These are phyloP conservation scores for Pionites leucogaster DNA, from an alignment of 2,113 vertebrate genomes.

Conservation along the genomic window DNA sequence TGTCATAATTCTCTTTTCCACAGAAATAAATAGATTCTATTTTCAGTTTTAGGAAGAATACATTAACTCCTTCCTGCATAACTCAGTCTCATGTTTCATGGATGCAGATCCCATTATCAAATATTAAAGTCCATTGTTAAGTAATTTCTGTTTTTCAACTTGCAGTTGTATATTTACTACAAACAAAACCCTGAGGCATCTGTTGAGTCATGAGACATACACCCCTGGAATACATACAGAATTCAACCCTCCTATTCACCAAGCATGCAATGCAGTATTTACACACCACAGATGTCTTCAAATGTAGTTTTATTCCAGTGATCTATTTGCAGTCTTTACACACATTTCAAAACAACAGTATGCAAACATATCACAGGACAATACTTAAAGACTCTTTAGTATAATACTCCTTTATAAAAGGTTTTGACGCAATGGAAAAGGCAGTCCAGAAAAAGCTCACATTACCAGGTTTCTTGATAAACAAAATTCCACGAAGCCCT, in stretches of 20 bases:
- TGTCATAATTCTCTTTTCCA: neutral
- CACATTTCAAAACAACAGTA: conserved; percentile 66
- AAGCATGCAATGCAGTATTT: neutral
- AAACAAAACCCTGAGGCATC: conserved; percentile 24
- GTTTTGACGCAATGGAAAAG: conserved; percentile 63
- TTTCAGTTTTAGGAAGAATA: neutral
- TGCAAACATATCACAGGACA: conserved; percentile 65
- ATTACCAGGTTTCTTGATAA: conserved; percentile 48
- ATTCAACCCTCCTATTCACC: neutral
- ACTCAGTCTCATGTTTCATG: neutral
- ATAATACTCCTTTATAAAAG: conserved; percentile 80
- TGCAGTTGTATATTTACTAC: neutral
- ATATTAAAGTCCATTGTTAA: neutral
- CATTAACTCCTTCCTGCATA: neutral
- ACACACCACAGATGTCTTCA: neutral
- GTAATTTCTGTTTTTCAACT: neutral
- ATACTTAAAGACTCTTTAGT: conserved; percentile 42
- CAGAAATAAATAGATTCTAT: neutral
- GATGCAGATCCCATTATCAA: neutral
- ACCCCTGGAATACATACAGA: neutral
- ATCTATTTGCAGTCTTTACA: conserved; percentile 71
- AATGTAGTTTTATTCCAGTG: conserved; percentile 74
- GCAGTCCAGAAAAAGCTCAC: conserved; percentile 47
- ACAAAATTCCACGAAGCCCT: conserved; percentile 52
- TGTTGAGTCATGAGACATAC: neutral